Evolutionary conservation across 2,888 invertebrate genomes (phyloP), one percentile per base, ranked within the genome.

Genomic region (Sicus ferrugineus): DNA sequence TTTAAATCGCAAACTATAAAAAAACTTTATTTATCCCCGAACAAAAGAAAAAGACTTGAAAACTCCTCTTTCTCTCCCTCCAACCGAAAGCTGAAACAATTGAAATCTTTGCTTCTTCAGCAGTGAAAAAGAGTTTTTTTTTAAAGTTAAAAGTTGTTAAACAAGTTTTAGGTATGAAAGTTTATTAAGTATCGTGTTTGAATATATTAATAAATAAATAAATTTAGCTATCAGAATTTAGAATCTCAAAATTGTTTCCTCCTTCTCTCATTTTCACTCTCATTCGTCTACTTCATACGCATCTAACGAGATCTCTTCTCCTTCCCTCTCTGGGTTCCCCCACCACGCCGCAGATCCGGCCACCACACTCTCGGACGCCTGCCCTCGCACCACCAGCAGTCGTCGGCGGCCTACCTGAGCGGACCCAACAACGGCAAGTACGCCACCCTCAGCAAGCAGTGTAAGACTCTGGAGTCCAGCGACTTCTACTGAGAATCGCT

Each of bases 391-490:
- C 79, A 80, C 48, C 87, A 88, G 73, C 83, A 81, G 48, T 76
- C 78, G 59, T 76, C 79, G 3, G 86, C 87, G 72, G 86, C 87
- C 74, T 85, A 88, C 82, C 76, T 88, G 80, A 77, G 81, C 52
- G 90, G 90, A 77, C 90, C 90, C 77, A 90, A 93, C 87, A 91
- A 91, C 87, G 91, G 91, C 83, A 95, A 96, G 90, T 95, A 95
- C 90, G 94, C 95, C 86, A 95, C 95, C 86, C 89, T 95, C 86
- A 95, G 94, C 91, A 95, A 95, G 88, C 95, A 95, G 88, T 96
- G 95, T 91, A 96, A 95, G 89, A 95, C 95, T 80, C 89, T 95
- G 69, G 95, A 95, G 88, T 92, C 94, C 79, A 93, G 91, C 83
- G 95, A 95, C 88, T 96, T 95, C 88, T 96, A 96, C 94, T 95